A percentile compares a stretch with the other conserved stretches of the same genome.
These are phyloP conservation scores for Mareca penelope DNA, from an alignment of 2,797 vertebrate species.

Conservation along the genomic window DNA sequence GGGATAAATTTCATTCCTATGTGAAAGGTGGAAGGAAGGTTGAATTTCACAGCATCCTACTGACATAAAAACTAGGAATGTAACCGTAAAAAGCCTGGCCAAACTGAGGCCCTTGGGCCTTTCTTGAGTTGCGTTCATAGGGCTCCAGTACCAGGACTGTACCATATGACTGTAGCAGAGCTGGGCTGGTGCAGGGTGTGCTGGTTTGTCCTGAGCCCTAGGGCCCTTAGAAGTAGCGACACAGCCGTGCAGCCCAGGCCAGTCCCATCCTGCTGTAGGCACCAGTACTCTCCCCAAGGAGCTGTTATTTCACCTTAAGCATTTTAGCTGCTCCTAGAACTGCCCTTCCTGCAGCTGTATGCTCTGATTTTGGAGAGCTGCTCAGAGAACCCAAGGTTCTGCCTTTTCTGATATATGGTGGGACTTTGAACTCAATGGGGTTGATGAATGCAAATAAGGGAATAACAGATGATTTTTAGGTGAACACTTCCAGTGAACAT, in stretches of 20 bases:
- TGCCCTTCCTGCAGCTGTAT: background rate
- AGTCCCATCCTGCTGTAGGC: rapidly evolving
- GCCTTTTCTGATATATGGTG: background rate
- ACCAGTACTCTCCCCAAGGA: rapidly evolving
- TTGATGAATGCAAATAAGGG: background rate
- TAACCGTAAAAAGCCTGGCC: background rate
- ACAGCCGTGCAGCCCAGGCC: rapidly evolving
- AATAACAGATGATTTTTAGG: background rate
- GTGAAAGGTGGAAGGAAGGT: background rate
- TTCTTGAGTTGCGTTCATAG: background rate
- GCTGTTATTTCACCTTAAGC: background rate
- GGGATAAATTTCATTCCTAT: background rate
- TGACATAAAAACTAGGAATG: background rate
- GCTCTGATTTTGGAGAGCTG: background rate
- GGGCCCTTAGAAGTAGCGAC: rapidly evolving
- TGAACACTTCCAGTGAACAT: background rate
- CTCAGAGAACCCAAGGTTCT: background rate
- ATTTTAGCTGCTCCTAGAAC: background rate
- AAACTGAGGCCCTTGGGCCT: background rate
- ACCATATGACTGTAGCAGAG: background rate
- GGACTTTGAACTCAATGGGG: background rate
- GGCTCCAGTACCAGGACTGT: background rate
- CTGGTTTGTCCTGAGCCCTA: background rate
- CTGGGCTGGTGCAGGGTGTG: background rate
- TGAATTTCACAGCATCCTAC: background rate